Percentiles rank a stretch among this genome's conserved stretches.
Conservation (phyloP, 2,888 invertebrate species). For the Hyles lineata region DNA sequence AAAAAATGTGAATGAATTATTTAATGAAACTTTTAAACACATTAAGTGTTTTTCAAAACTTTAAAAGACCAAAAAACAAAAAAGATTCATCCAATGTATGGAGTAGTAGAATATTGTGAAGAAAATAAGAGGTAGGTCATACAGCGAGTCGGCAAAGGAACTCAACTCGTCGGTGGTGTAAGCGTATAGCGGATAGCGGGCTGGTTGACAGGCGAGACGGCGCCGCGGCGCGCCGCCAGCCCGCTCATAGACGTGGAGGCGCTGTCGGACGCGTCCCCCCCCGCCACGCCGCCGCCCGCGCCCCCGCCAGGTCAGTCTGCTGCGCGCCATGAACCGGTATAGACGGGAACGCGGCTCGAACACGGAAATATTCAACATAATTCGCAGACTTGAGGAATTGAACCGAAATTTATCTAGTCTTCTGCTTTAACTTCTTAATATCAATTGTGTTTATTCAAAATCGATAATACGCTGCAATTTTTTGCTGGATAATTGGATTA, state of each 20-base stretch:
- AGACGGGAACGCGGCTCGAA: constrained; percentile 48
- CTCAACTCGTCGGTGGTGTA: constrained; percentile 46
- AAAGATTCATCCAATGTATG: neutral
- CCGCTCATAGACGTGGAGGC: constrained; percentile 89
- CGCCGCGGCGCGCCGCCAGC: constrained; percentile 85
- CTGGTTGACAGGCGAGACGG: constrained; percentile 86
- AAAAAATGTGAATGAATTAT: too few relatives aligned
- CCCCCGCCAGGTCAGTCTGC: constrained; percentile 84
- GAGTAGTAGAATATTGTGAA: neutral
- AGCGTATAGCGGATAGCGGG: constrained; percentile 51
- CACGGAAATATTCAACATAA: neutral
- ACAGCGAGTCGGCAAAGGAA: constrained; percentile 37
- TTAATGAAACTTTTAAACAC: too few relatives aligned
- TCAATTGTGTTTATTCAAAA: too few relatives aligned
- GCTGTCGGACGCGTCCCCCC: constrained; percentile 85
- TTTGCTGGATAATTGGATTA: too few relatives aligned
- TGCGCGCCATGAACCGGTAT: constrained; percentile 70
- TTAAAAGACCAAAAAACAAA: neutral
- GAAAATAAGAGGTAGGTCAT: constrained; percentile 28
- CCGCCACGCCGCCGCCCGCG: constrained; percentile 78
- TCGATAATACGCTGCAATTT: too few relatives aligned
- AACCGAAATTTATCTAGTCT: constrained; percentile 33
- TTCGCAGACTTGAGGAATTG: constrained; percentile 24
- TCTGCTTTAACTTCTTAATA: constrained; percentile 13
- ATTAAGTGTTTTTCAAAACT: neutral